These are phyloP conservation scores for Drosophila pegasa DNA, from an alignment of 2,888 invertebrate genomes.

Conservation along the genomic window DNA sequence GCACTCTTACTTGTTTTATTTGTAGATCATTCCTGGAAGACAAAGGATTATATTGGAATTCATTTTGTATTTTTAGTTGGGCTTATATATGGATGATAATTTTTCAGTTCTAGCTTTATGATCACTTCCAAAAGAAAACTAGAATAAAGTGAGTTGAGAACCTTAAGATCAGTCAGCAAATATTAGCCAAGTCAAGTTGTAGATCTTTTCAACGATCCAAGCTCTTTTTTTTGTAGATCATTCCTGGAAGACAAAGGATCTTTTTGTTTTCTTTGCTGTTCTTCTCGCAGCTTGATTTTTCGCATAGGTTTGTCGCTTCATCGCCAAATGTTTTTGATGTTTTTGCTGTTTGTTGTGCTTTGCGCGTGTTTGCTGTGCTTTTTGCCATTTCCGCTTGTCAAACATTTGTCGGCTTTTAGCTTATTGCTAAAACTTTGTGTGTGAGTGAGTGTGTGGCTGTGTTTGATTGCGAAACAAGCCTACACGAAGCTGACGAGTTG, in stretches of 20 bases:
- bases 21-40: neutral
- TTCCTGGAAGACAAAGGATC: conserved; percentile 1
- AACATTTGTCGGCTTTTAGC: conserved; percentile 79
- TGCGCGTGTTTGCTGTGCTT: conserved; percentile 50
- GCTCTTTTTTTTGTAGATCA: neutral
- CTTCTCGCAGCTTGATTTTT: conserved; percentile 2
- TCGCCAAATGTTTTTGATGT: conserved; percentile 13
- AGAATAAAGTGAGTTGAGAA: too few relatives aligned
- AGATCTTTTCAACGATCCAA: neutral
- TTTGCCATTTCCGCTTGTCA: conserved; percentile 76
- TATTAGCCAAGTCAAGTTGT: neutral
- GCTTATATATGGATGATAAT: too few relatives aligned
- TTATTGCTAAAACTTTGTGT: conserved; percentile 63
- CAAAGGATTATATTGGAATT: too few relatives aligned
- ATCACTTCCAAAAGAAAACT: too few relatives aligned
- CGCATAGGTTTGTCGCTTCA: conserved; percentile 13
- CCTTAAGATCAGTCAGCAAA: neutral
- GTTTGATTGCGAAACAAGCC: conserved; percentile 69
- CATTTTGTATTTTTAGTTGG: too few relatives aligned
- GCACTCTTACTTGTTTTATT: too few relatives aligned
- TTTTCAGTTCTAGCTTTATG: too few relatives aligned
- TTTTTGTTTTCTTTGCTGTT: conserved; percentile 3
- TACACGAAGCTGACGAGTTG: conserved; percentile 62
- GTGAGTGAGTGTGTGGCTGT: conserved; percentile 21
- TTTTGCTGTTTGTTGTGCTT: conserved; percentile 18